Conservation (phyloP, 2,113 vertebrate species). For the Tupaia tana region DNA sequence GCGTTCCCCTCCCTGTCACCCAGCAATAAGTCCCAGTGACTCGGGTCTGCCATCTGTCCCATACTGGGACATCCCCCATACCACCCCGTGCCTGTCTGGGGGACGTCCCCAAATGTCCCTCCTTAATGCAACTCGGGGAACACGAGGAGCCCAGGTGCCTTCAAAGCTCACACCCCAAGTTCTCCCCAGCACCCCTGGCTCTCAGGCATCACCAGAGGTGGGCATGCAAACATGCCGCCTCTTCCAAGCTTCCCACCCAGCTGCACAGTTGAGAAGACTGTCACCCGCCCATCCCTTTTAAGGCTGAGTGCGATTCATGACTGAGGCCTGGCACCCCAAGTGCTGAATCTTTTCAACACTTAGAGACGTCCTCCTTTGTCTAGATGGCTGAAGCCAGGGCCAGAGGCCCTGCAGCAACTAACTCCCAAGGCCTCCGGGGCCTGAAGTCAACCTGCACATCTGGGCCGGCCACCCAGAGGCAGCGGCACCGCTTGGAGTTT, state of each 20-base stretch:
- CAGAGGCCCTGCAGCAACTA: neutral
- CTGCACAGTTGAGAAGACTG: neutral
- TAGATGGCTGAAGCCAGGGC: neutral
- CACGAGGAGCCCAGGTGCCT: constrained; percentile 17
- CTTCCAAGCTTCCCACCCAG: too few species aligned
- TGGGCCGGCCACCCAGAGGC: neutral
- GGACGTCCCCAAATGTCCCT: neutral
- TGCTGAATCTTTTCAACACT: neutral
- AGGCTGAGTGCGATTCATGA: neutral
- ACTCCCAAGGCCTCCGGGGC: neutral
- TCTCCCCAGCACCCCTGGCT: neutral
- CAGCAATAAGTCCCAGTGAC: neutral
- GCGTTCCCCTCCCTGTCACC: neutral
- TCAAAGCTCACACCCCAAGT: neutral
- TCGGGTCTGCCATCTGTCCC: neutral
- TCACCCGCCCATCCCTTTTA: neutral
- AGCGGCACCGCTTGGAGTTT: neutral
- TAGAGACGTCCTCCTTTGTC: constrained; percentile 4
- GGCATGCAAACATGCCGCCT: neutral
- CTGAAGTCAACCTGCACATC: neutral
- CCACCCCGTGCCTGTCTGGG: neutral
- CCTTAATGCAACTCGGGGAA: neutral
- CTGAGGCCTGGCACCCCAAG: neutral
- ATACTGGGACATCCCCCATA: neutral
- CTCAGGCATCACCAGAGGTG: neutral